Evolutionary conservation across 2,113 vertebrate genomes (phyloP).

Genomic region (Pogona vitticeps): DNA sequence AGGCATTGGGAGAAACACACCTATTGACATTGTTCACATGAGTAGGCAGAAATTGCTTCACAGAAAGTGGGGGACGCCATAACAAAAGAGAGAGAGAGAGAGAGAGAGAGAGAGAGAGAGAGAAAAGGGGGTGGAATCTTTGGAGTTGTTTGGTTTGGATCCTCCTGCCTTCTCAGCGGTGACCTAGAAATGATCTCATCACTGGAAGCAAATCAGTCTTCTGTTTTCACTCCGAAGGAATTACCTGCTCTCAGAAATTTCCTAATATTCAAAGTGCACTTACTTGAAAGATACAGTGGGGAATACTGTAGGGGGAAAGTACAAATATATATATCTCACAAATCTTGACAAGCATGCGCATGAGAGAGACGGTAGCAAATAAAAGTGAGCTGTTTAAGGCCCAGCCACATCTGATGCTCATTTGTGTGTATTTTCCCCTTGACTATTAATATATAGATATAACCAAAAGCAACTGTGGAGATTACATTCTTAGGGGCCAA

Average conservation of each 20-base stretch:
- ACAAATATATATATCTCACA: conserved; percentile 9
- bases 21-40: conserved; percentile 54
- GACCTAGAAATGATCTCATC: conserved; percentile 83
- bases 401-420: background rate
- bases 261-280: conserved; percentile 67
- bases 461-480: background rate
- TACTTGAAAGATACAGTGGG: conserved; percentile 67
- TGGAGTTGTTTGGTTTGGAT: conserved; percentile 79
- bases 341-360: background rate
- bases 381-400: background rate
- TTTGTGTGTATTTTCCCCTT: background rate
- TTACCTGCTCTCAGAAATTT: conserved; percentile 76
- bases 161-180: conserved; percentile 67
- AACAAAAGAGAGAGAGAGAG: conserved; percentile 55
- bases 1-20: conserved; percentile 41
- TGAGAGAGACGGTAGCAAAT: conserved; percentile 46
- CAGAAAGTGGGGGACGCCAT: conserved; percentile 70
- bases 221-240: conserved; percentile 81
- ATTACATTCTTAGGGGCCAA: background rate
- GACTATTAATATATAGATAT: background rate
- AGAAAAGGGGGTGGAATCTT: conserved; percentile 61
- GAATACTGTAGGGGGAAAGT: conserved; percentile 45
- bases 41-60: conserved; percentile 67
- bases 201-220: conserved; percentile 81
- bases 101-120: background rate